Base-by-base conservation (phyloP, 2,888 invertebrate species). In the Nephrocerus scutellatus region DNA sequence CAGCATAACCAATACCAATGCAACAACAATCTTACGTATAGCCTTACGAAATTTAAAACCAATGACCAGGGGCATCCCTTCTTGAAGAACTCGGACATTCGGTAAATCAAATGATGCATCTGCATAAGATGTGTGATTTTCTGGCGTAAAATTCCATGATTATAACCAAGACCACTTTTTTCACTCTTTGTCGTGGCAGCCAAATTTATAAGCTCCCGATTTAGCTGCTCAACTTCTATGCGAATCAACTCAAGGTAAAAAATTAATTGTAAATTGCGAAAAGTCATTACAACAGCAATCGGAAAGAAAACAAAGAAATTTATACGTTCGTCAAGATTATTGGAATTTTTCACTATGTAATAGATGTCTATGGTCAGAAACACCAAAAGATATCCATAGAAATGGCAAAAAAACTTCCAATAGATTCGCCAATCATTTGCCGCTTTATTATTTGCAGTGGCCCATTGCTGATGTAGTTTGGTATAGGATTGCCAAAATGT, bases 1-100 rank as follows among this genome's bases (percentile, higher is more conserved):
- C 48, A 50, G 32, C 47, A 48, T 1, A 39, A 13, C 51, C 51
- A 51, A 41, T 51, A 51, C 31, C 47, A 48, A 30, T 49, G 47
- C 8, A 46, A 47, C 19, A 51, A 20, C 12, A 47, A 44, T 29
- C 46, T 48, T 2, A 46, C 26, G 35, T 46, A 50, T 2, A 48
- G 41, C 10, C 31, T 39, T 5, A 49, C 23, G 31, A 43, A 48
- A 24, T 42, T 47, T 6, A 33, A 29, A 30, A 46, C 30, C n/a
- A 45, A 23, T 1, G 50, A 50, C 7, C 36, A 37, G 0, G 36
- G 31, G 18, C 31, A 43, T 2, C 42, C 22, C 23, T 41, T 30
- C 19, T 47, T 49, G 19, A 50, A 24, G 5, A 45, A 13, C 2
- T 37, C 31, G 22, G 33, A 31, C 48, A 51, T 40, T 16, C 20